Evolutionary conservation across 53 echinoderm and acorn worm genomes (phyloP).

Genomic region (Paracentrotus lividus): DNA sequence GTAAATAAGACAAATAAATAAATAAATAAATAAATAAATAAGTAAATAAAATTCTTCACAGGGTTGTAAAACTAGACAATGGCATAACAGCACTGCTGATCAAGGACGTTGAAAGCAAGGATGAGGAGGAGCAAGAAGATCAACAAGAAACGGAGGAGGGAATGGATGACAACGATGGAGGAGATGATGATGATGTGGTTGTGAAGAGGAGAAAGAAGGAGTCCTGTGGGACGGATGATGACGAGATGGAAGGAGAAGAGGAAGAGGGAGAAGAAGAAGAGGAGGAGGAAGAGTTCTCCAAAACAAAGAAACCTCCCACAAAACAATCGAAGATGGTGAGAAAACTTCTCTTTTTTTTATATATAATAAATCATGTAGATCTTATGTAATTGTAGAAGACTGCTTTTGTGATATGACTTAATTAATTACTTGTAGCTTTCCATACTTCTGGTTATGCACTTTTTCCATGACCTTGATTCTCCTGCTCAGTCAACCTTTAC

Average conservation of each 20-base stretch:
- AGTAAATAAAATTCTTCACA: no score
- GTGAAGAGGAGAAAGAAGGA: slow-evolving; percentile 58
- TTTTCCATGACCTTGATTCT: no score
- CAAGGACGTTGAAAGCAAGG: slow-evolving; percentile 68
- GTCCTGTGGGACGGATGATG: slow-evolving; percentile 51
- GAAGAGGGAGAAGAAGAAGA: slow-evolving; percentile 67
- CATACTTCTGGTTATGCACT: no score
- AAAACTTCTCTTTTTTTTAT: no score
- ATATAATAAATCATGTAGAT: no score
- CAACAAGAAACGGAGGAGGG: slow-evolving; percentile 17
- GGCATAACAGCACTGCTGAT: slow-evolving; percentile 89
- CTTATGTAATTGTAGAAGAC: no score
- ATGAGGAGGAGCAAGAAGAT: slow-evolving; percentile 47
- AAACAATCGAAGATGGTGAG: slow-evolving; percentile 81
- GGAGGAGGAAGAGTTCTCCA: slow-evolving; percentile 61
- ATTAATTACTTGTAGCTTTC: no score
- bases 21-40: no score
- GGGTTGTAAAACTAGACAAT: slow-evolving; percentile 81
- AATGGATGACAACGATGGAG: slow-evolving; percentile 60
- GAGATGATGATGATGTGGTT: slow-evolving; percentile 16
- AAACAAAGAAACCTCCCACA: slow-evolving; percentile 56
- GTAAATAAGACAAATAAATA: no score
- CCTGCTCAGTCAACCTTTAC: no score
- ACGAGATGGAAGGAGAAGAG: slow-evolving; percentile 65
- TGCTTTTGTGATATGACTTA: no score